These are phyloP conservation scores for Chlamydotis undulata DNA, from an alignment of 2,113 vertebrate genomes.

Conservation along the genomic window DNA sequence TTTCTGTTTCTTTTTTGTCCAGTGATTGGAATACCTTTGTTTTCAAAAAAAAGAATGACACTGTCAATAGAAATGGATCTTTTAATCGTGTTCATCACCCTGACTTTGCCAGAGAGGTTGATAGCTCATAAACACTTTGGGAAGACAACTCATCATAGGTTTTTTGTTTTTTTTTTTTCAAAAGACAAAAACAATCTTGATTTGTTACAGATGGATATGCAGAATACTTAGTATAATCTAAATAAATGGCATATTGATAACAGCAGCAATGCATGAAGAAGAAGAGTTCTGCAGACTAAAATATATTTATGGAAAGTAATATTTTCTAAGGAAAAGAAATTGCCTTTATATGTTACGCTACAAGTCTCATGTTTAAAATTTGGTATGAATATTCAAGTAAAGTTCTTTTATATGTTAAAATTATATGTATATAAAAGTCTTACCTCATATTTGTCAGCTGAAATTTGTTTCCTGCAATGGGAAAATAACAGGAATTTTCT, in stretches of 20 bases:
- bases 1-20: neutral
- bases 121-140: neutral
- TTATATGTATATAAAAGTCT: neutral
- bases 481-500: neutral
- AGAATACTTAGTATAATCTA: neutral
- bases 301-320: neutral
- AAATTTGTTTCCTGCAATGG: neutral
- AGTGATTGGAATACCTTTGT: neutral
- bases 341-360: neutral
- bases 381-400: neutral
- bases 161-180: neutral
- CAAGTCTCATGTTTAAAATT: constrained; percentile 14
- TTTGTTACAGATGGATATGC: neutral
- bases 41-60: neutral
- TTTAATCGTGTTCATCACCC: neutral
- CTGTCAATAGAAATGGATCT: neutral
- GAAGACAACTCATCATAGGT: neutral
- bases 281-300: neutral
- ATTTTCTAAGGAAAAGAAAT: neutral
- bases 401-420: neutral
- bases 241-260: neutral
- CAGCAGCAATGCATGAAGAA: neutral
- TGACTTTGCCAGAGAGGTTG: neutral
- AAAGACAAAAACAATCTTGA: neutral
- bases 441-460: neutral